phyloP scores from a whole-genome alignment of 2,113 vertebrate genomes.

The Coregonus clupeaformis region DNA sequence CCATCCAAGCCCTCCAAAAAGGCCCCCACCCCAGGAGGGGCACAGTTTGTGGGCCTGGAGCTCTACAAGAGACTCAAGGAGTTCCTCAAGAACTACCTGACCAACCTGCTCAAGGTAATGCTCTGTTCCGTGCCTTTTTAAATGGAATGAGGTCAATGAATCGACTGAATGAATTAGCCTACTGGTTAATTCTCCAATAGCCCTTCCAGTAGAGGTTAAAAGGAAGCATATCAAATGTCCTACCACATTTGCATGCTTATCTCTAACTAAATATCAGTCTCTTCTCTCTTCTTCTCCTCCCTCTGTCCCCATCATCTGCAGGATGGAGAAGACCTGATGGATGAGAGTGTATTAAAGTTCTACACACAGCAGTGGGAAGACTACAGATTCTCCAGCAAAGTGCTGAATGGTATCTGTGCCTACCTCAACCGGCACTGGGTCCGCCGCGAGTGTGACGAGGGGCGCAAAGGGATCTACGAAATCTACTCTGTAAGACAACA shows the following conservation, averaged over 20 bases:
- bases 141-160: not conserved
- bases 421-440: slow-evolving; percentile 95
- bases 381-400: slow-evolving; percentile 91
- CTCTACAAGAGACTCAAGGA: slow-evolving; percentile 90
- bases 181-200: not conserved
- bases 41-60: slow-evolving; percentile 89
- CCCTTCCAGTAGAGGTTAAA: not conserved
- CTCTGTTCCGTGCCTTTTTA: not conserved
- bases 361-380: slow-evolving; percentile 95
- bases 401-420: slow-evolving; percentile 90
- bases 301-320: slow-evolving; percentile 42
- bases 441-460: slow-evolving; percentile 89
- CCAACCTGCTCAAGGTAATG: slow-evolving; percentile 86
- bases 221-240: not conserved
- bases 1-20: slow-evolving; percentile 86
- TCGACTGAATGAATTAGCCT: not conserved
- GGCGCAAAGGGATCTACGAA: slow-evolving; percentile 90
- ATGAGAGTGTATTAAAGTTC: slow-evolving; percentile 89
- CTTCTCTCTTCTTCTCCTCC: no score
- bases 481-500: slow-evolving; percentile 75
- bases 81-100: slow-evolving; percentile 91
- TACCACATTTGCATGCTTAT: no score
- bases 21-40: slow-evolving; percentile 85
- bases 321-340: slow-evolving; percentile 92
- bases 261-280: no score